Evolutionary conservation across 2,797 vertebrate species (phyloP).

Genomic region (Fringilla coelebs): DNA sequence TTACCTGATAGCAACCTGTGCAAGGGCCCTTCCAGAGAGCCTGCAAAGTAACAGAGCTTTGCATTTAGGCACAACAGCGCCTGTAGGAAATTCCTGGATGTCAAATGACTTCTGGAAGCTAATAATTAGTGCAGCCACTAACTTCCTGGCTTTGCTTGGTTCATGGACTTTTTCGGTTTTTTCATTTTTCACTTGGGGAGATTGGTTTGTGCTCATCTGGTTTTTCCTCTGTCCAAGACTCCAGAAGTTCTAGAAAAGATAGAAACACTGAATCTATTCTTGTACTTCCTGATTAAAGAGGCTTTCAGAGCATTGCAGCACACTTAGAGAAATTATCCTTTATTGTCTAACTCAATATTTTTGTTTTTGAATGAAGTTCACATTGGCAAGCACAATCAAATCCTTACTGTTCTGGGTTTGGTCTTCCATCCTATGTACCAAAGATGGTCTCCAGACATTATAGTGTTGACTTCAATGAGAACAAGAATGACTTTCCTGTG

Average conservation of each 20-base stretch:
- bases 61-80: neutral
- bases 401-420: neutral
- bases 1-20: neutral
- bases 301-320: neutral
- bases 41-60: neutral
- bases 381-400: neutral
- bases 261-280: neutral
- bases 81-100: neutral
- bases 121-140: neutral
- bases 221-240: neutral
- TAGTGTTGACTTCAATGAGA: neutral
- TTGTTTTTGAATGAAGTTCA: neutral
- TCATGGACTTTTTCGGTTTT: neutral
- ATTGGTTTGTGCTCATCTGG: neutral
- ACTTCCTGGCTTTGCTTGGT: neutral
- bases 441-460: neutral
- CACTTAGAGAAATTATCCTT: neutral
- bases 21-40: neutral
- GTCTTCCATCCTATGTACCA: neutral
- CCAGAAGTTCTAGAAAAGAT: neutral
- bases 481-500: neutral
- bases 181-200: neutral
- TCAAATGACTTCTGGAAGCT: neutral
- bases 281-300: neutral
- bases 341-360: too few species aligned